These are phyloP conservation scores for Tupaia tana DNA, from an alignment of 2,113 vertebrate species.

Conservation along the genomic window DNA sequence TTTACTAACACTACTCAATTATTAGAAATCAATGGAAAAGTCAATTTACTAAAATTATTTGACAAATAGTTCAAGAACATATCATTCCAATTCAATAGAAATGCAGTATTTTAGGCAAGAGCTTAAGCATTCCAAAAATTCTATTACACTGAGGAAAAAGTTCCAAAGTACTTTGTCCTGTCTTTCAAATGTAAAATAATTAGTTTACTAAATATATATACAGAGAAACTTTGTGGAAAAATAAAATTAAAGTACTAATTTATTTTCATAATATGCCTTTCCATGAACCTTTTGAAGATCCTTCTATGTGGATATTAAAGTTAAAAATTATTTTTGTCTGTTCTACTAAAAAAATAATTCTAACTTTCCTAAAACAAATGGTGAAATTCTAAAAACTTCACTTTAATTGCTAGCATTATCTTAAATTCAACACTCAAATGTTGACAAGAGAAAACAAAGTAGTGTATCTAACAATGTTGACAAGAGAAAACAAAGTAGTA, in stretches of 20 bases:
- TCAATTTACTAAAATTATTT: slow-evolving; percentile 32
- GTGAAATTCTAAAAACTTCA: slow-evolving; percentile 29
- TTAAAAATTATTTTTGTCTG: slow-evolving; percentile 31
- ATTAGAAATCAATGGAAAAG: neutral
- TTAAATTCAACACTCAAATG: slow-evolving; percentile 6
- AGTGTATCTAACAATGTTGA: neutral
- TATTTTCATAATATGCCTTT: no score
- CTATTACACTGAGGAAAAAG: neutral
- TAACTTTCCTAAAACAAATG: neutral
- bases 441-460: slow-evolving; percentile 31
- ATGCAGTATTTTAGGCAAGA: neutral
- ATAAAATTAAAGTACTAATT: no score
- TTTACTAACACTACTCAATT: slow-evolving; percentile 29
- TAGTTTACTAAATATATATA: neutral
- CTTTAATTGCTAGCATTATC: neutral
- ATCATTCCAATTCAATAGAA: slow-evolving; percentile 36
- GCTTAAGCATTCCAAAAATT: neutral
- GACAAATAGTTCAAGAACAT: slow-evolving; percentile 18
- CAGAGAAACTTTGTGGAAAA: no score
- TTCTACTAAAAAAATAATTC: slow-evolving; percentile 15
- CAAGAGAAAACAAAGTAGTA: slow-evolving; percentile 24
- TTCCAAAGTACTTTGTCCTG: neutral
- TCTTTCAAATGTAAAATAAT: neutral
- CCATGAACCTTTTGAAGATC: no score
- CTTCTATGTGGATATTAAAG: neutral